A percentile compares a stretch with the other conserved stretches of the same genome.
Evolutionary conservation across 2,113 vertebrate genomes (phyloP).

Genomic region (Narcine bancroftii): DNA sequence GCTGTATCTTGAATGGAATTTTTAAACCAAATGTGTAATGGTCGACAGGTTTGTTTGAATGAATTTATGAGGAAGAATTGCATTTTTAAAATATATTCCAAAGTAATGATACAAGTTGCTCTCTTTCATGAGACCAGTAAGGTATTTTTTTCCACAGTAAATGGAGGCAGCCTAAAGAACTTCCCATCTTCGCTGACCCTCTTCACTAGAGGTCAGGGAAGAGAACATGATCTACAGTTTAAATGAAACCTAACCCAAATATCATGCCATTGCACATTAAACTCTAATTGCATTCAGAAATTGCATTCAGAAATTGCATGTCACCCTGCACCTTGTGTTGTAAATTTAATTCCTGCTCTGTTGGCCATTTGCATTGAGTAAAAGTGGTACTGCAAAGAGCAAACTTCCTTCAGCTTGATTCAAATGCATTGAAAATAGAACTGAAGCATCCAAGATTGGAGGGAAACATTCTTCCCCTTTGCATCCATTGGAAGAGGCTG

Average conservation of each 20-base stretch:
- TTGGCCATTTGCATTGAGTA: not conserved
- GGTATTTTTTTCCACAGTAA: not conserved
- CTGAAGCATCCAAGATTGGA: not conserved
- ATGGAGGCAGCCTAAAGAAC: not conserved
- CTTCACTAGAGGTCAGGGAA: not conserved
- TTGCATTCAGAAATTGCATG: not conserved
- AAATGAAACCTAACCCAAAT: not conserved
- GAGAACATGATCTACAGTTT: not conserved
- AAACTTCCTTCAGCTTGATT: not conserved
- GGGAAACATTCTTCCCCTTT: not conserved
- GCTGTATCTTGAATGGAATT: not conserved
- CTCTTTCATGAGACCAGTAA: not conserved
- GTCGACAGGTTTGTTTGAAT: not conserved
- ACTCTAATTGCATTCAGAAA: not conserved
- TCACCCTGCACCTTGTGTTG: not conserved
- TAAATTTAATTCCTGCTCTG: not conserved
- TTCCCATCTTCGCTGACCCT: not conserved
- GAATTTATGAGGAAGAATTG: not conserved
- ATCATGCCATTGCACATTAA: not conserved
- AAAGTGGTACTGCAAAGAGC: not conserved
- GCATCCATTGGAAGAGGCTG: not conserved
- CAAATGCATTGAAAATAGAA: not conserved
- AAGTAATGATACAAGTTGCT: not conserved
- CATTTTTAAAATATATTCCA: not conserved
- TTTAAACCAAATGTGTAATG: not conserved